These are phyloP conservation scores for Aphelinus atriplicis DNA, from an alignment of 1,140 invertebrate species.

Conservation along the genomic window DNA sequence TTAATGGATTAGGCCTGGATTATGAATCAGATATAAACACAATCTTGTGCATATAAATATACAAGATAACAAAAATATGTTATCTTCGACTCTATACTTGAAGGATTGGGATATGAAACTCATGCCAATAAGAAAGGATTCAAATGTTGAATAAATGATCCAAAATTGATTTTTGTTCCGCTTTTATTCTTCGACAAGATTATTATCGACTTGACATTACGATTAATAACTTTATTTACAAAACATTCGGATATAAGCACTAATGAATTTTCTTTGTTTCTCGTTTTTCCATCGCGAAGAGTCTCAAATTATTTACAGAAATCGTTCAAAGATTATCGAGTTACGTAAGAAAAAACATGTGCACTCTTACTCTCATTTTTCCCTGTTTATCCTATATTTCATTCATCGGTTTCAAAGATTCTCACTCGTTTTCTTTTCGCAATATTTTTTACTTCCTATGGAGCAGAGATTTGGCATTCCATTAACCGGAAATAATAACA, in stretches of 20 bases:
- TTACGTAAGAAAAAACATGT: conserved; percentile 41
- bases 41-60: too few species aligned
- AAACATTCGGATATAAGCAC: conserved; percentile 40
- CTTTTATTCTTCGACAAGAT: conserved; percentile 38
- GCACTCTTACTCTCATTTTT: conserved; percentile 37
- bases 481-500: conserved; percentile 30
- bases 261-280: conserved; percentile 37
- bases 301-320: conserved; percentile 38
- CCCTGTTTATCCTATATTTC: conserved; percentile 8
- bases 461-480: neutral
- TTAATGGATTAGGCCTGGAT: too few species aligned
- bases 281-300: conserved; percentile 25
- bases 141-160: conserved; percentile 10
- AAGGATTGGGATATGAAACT: too few species aligned
- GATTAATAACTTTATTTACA: conserved; percentile 41
- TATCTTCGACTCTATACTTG: too few species aligned
- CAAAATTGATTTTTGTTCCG: conserved; percentile 10
- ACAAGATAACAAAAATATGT: too few species aligned
- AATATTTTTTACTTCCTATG: neutral
- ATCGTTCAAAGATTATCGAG: conserved; percentile 27
- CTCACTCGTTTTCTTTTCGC: conserved; percentile 1
- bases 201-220: conserved; percentile 37
- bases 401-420: neutral
- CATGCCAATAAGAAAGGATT: too few species aligned
- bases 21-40: too few species aligned